Evolutionary conservation across 2,113 vertebrate genomes (phyloP), one percentile per base, ranked within the genome.

Genomic region (Ctenodactylus gundi): DNA sequence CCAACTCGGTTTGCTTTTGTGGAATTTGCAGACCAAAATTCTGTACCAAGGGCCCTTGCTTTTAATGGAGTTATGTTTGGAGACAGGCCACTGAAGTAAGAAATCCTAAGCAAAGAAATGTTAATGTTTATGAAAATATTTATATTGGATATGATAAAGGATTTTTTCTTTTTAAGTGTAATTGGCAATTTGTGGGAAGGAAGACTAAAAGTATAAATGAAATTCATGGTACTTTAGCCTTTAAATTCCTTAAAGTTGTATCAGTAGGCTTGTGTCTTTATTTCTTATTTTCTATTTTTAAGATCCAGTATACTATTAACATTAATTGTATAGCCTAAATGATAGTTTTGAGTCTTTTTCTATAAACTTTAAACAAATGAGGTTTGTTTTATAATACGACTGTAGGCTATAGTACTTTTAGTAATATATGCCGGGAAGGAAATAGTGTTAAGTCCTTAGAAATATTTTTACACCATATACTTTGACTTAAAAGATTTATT

Each of bases 21-120:
- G 67, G 99, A 99, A 98, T 99, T 99, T 96, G 98, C 99, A 36
- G 99, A 99, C 96, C 99, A 99, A 98, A 99, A 99, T 57, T 99
- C 99, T 34, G 99, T 99, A 72, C 97, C 98, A 97, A 98, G 99
- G 98, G 99, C 99, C 18, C 98, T 99, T 97, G 99, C 99, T 95
- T 99, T 99, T 98, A 99, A 99, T 92, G 99, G 99, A 95, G 99
- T 99, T 98, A 99, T 99, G 99, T 99, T 99, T 97, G 99, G 99
- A 97, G 99, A 99, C 98, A 97, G 99, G 95, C 99, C 99, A 27
- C 97, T 99, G 76, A 99, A 99, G 99, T 99, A 99, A 94, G 99
- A 96, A 96, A 97, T 92, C 77, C 41, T 96, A 96, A 95, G 93
- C 90, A 93, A 96, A 97, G 89, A 96, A 60, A 97, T 97, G 97